phyloP scores from a whole-genome alignment of 1,140 invertebrate species.

The Arion vulgaris region DNA sequence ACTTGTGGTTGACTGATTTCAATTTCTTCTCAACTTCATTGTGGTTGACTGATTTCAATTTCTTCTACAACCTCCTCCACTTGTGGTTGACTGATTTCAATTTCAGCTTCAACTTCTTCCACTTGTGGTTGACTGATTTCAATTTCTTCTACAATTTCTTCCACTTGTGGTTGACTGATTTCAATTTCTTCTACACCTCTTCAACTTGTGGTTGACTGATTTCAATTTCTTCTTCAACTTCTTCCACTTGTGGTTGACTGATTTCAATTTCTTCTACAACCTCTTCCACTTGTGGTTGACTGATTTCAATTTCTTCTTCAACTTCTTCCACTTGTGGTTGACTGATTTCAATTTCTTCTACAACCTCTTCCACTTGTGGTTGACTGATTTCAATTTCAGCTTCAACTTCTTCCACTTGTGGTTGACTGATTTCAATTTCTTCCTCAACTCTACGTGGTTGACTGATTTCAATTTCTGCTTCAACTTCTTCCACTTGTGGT shows the following conservation, averaged over 20 bases:
- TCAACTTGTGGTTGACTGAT: conserved; percentile 24
- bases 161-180: conserved; percentile 35
- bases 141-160: conserved; percentile 49
- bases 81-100: conserved; percentile 35
- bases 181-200: conserved; percentile 37
- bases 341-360: conserved; percentile 39
- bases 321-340: conserved; percentile 44
- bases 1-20: conserved; percentile 39
- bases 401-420: conserved; percentile 43
- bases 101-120: conserved; percentile 31
- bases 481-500: conserved; percentile 10
- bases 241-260: conserved; percentile 33
- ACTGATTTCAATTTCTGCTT: not conserved
- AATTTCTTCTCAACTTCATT: conserved; percentile 27
- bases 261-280: conserved; percentile 41
- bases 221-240: conserved; percentile 42
- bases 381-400: conserved; percentile 30
- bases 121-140: conserved; percentile 21
- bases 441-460: not conserved
- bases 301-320: conserved; percentile 38
- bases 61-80: conserved; percentile 40
- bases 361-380: conserved; percentile 25
- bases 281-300: conserved; percentile 25
- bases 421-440: conserved; percentile 34
- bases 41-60: conserved; percentile 32